Evolutionary conservation across 1,140 invertebrate species (phyloP).

Genomic region (Pemphigus obesinymphae): DNA sequence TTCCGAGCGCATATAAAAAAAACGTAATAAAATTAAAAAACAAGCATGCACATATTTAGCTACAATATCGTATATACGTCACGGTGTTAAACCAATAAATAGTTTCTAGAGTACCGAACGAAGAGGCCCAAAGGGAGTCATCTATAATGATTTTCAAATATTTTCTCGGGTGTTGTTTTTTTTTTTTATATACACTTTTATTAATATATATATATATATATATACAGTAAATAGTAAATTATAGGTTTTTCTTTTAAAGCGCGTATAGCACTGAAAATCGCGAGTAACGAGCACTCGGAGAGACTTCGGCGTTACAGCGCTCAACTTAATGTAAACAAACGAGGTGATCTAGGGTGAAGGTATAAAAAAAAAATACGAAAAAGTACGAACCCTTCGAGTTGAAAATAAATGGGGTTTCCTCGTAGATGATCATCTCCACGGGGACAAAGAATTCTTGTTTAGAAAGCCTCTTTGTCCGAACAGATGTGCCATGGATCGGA

Average conservation of each 20-base stretch:
- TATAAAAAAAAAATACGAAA: background rate
- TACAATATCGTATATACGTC: background rate
- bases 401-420: slow-evolving; percentile 40
- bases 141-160: slow-evolving; percentile 8
- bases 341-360: background rate
- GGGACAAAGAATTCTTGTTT: slow-evolving; percentile 35
- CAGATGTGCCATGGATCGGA: slow-evolving; percentile 18
- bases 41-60: background rate
- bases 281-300: slow-evolving; percentile 18
- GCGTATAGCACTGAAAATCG: background rate
- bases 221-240: background rate
- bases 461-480: slow-evolving; percentile 34
- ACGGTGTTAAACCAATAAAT: background rate
- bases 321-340: slow-evolving; percentile 35
- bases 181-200: background rate
- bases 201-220: too few species aligned
- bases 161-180: background rate
- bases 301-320: background rate
- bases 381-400: slow-evolving; percentile 24
- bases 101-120: background rate
- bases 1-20: background rate
- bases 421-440: slow-evolving; percentile 20
- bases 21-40: slow-evolving; percentile 23
- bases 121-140: background rate
- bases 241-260: slow-evolving; percentile 9